Percentiles rank a stretch among this genome's conserved stretches.
These are phyloP conservation scores for Melipona quadrifasciata DNA, from an alignment of 1,140 invertebrate species.

Conservation along the genomic window DNA sequence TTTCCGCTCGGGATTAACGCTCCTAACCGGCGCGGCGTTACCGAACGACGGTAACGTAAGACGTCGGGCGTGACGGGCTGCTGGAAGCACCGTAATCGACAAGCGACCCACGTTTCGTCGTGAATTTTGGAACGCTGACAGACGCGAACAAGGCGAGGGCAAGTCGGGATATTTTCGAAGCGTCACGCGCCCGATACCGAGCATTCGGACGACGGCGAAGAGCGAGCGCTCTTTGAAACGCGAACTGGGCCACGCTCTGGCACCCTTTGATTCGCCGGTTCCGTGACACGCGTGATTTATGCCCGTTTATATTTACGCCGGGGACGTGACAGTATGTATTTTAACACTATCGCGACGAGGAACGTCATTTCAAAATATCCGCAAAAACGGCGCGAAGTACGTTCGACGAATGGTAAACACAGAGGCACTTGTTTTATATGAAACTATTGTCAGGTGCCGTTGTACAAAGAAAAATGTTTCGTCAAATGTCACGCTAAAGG, in stretches of 20 bases:
- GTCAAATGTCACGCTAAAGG: no score
- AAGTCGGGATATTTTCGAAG: conserved; percentile 22
- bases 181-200: neutral
- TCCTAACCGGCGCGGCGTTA: neutral
- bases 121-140: conserved; percentile 29
- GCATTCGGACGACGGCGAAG: neutral
- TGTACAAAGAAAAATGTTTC: no score
- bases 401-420: no score
- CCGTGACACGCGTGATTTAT: conserved; percentile 5
- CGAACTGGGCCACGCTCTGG: neutral
- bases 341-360: neutral
- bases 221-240: conserved; percentile 4
- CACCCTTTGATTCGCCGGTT: conserved; percentile 11
- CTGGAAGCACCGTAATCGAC: conserved; percentile 44
- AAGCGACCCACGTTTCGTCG: neutral
- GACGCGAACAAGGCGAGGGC: neutral
- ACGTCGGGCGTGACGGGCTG: conserved; percentile 39
- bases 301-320: conserved; percentile 6
- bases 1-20: conserved; percentile 8
- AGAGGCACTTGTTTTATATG: no score
- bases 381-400: no score
- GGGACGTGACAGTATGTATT: neutral
- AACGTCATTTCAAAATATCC: no score
- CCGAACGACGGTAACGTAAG: neutral
- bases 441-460: no score